Evolutionary conservation across 2,113 vertebrate species (phyloP).

Genomic region (Centropus unirufus): DNA sequence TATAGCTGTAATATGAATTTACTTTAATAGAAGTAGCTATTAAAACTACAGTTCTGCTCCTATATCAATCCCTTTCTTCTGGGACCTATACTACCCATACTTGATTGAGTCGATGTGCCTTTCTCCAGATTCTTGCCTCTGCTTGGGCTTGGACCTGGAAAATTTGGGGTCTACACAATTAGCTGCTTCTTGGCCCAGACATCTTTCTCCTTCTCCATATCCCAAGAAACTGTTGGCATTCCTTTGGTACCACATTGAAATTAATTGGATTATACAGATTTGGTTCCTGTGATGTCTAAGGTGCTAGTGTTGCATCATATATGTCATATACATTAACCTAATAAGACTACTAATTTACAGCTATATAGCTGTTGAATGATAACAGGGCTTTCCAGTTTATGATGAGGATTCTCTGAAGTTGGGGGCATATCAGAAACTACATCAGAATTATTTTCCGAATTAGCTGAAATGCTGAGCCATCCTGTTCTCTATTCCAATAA

Average conservation of each 20-base stretch:
- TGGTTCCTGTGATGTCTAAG: neutral
- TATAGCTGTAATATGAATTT: neutral
- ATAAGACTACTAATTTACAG: neutral
- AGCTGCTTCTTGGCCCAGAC: neutral
- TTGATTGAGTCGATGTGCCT: neutral
- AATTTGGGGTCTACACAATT: neutral
- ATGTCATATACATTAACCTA: neutral
- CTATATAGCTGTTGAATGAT: neutral
- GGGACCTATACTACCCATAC: rapidly evolving
- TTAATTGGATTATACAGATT: neutral
- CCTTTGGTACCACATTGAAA: neutral
- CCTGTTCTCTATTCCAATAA: neutral
- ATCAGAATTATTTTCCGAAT: neutral
- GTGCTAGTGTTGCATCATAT: neutral
- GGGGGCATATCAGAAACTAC: neutral
- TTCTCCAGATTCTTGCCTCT: neutral
- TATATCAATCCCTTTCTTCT: neutral
- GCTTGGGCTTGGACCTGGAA: neutral
- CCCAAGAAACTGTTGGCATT: neutral
- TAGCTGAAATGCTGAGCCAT: constrained; percentile 7
- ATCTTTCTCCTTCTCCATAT: neutral
- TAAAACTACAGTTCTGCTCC: neutral
- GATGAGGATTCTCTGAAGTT: neutral
- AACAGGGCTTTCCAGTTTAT: neutral
- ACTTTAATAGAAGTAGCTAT: neutral